Conservation (phyloP, 1,140 invertebrate species). For the Berghia stephanieae region DNA sequence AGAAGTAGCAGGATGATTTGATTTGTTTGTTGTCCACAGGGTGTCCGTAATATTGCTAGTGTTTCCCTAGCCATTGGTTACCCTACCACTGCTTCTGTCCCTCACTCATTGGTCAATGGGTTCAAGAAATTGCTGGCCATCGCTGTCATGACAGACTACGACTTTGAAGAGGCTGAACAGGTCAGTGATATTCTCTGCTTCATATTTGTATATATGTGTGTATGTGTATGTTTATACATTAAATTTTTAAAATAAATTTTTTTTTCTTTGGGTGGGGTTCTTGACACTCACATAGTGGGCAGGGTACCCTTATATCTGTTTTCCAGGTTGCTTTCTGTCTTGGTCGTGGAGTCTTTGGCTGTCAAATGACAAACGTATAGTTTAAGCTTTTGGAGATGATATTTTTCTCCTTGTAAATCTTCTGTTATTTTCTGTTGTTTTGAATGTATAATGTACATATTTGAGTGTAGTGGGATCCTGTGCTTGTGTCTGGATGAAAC, state of each 20-base stretch:
- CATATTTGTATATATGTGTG: not conserved
- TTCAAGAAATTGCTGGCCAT: conserved; percentile 98
- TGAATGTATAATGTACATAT: too few species aligned
- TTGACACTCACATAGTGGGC: not conserved
- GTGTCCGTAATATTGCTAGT: conserved; percentile 93
- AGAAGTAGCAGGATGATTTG: too few species aligned
- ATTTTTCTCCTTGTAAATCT: too few species aligned
- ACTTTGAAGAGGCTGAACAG: conserved; percentile 92
- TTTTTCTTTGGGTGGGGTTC: not conserved
- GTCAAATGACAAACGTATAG: too few species aligned
- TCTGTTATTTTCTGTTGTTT: too few species aligned
- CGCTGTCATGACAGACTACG: conserved; percentile 93
- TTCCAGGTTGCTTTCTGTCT: not conserved
- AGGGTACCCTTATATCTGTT: not conserved
- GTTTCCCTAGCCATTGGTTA: conserved; percentile 93
- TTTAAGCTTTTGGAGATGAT: too few species aligned
- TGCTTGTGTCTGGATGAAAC: not conserved
- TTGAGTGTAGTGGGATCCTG: too few species aligned
- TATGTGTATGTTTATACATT: not conserved
- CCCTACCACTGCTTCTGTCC: conserved; percentile 94
- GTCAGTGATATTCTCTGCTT: conserved; percentile 68
- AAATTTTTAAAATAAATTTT: not conserved
- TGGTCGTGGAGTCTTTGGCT: not conserved
- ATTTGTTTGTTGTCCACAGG: conserved; percentile 67
- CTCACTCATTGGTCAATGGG: conserved; percentile 96